phyloP scores from a whole-genome alignment of 2,797 vertebrate species.

The Sebastolobus alascanus region DNA sequence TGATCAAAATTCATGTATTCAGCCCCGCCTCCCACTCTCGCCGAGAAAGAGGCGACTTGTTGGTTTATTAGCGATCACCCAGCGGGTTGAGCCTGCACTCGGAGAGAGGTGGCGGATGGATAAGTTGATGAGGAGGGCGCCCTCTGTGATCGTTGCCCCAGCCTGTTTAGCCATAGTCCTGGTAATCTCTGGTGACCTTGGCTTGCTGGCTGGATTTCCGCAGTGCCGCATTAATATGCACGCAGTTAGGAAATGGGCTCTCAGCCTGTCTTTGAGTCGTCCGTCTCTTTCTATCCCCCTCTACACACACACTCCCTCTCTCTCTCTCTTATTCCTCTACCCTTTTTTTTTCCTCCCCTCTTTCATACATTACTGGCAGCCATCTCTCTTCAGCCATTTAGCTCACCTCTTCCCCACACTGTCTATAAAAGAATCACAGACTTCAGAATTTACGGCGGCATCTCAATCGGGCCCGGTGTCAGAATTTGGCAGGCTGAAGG shows the following conservation, averaged over 20 bases:
- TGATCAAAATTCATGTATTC: conserved; percentile 70
- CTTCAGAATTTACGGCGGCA: conserved; percentile 67
- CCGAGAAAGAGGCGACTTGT: conserved; percentile 46
- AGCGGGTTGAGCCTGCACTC: conserved; percentile 9
- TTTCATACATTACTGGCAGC: conserved; percentile 63
- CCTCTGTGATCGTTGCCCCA: conserved; percentile 53
- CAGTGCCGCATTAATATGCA: conserved; percentile 74
- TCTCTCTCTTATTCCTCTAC: neutral
- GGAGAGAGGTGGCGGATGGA: conserved; percentile 7
- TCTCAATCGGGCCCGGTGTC: conserved; percentile 65
- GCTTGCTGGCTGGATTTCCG: conserved; percentile 65
- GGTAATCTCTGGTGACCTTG: conserved; percentile 83
- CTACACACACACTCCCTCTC: neutral
- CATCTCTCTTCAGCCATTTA: conserved; percentile 61
- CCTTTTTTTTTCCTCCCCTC: neutral
- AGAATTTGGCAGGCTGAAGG: conserved; percentile 72
- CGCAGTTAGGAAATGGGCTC: conserved; percentile 59
- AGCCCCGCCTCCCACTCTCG: conserved; percentile 49
- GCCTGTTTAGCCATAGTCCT: conserved; percentile 75
- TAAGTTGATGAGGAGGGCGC: conserved; percentile 34
- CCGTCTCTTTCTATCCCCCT: conserved; percentile 7
- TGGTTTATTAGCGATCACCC: conserved; percentile 60
- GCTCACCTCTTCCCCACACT: conserved; percentile 63
- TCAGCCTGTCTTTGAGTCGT: conserved; percentile 55
- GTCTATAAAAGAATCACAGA: conserved; percentile 76